These are phyloP conservation scores for Stegodyphus dumicola DNA, from an alignment of 1,140 invertebrate species.

Conservation along the genomic window DNA sequence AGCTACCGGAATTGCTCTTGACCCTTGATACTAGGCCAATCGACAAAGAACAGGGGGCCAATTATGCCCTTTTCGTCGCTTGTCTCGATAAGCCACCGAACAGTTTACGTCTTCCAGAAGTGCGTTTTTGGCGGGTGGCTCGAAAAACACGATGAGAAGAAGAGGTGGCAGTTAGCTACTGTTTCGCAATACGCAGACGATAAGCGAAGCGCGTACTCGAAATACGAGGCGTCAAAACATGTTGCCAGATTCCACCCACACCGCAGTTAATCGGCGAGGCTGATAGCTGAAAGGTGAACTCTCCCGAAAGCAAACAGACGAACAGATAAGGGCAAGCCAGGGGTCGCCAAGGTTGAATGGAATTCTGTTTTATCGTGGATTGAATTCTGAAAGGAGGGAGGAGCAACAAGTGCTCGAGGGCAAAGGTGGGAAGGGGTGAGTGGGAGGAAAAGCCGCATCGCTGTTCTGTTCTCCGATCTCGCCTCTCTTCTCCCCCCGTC, in stretches of 20 bases:
- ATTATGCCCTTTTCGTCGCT: too few relatives aligned
- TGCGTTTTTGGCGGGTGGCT: too few relatives aligned
- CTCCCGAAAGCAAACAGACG: slow-evolving; percentile 33
- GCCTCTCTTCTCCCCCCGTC: too few relatives aligned
- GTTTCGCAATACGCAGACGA: slow-evolving; percentile 14
- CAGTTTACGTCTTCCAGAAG: too few relatives aligned
- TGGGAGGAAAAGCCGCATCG: not conserved
- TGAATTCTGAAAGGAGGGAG: not conserved
- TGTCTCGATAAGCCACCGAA: too few relatives aligned
- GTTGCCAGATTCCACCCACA: slow-evolving; percentile 50
- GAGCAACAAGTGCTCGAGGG: slow-evolving; percentile 2
- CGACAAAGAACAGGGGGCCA: too few relatives aligned
- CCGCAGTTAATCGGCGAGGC: slow-evolving; percentile 14
- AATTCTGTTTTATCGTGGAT: slow-evolving; percentile 33
- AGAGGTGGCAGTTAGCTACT: not conserved
- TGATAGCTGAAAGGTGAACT: slow-evolving; percentile 33
- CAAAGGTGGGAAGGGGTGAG: not conserved
- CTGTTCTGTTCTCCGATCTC: too few relatives aligned
- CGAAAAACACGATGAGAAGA: too few relatives aligned
- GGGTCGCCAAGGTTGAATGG: not conserved
- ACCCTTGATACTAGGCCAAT: too few relatives aligned
- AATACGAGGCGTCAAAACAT: slow-evolving; percentile 30
- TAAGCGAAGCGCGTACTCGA: too few relatives aligned
- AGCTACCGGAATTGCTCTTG: too few relatives aligned
- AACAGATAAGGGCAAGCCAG: not conserved